Conservation (phyloP, 2,113 vertebrate genomes). For the Vulpes vulpes region DNA sequence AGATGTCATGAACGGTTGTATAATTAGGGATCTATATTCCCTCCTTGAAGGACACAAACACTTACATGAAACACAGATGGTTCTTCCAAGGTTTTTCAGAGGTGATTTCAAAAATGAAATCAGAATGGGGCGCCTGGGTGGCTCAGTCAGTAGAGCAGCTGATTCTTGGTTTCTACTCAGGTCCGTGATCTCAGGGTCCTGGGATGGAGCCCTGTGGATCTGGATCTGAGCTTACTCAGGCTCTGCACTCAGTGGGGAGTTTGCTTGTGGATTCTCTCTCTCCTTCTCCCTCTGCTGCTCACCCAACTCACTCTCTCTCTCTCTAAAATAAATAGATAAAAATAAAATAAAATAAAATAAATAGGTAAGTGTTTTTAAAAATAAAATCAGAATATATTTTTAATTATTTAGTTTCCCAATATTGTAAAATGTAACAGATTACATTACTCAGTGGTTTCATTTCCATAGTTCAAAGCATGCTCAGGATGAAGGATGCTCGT, state of each 20-base stretch:
- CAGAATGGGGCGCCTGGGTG: neutral
- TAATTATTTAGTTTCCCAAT: constrained; percentile 10
- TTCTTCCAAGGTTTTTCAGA: neutral
- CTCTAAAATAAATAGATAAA: no score
- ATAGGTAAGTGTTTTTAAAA: neutral
- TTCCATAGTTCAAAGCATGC: neutral
- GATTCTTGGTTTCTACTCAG: neutral
- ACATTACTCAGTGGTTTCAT: neutral
- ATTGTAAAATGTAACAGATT: neutral
- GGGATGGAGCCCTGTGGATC: neutral
- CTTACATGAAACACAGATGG: neutral
- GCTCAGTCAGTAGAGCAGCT: neutral
- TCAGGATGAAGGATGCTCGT: neutral
- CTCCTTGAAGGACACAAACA: neutral
- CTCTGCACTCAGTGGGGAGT: neutral
- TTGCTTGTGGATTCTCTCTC: neutral
- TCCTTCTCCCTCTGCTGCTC: no score
- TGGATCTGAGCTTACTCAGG: no score
- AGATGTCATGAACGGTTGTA: neutral
- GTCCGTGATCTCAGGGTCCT: neutral
- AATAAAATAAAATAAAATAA: no score
- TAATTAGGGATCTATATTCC: neutral
- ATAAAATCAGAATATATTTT: constrained; percentile 10
- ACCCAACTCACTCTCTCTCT: no score
- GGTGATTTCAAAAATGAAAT: neutral